Evolutionary conservation across 2,113 vertebrate species (phyloP).

Genomic region (Spilogale gracilis): DNA sequence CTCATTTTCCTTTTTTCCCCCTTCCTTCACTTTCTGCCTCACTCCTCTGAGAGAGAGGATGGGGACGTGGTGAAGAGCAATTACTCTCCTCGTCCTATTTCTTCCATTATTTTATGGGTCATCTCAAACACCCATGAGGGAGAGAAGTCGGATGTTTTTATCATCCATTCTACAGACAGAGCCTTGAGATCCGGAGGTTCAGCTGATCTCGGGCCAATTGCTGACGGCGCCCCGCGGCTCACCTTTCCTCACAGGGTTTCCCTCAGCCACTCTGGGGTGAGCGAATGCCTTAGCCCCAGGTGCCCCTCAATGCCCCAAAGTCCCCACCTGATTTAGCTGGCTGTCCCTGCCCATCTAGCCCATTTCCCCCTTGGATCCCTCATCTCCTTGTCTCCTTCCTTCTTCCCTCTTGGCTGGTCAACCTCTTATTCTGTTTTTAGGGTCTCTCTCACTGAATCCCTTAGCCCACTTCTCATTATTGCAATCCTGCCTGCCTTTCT

Average conservation of each 20-base stretch:
- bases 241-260: neutral
- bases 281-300: neutral
- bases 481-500: neutral
- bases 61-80: accelerated
- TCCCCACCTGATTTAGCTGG: no score
- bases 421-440: neutral
- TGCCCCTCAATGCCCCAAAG: accelerated
- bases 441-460: neutral
- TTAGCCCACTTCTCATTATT: neutral
- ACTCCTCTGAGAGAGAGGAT: neutral
- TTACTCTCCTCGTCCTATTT: neutral
- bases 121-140: neutral
- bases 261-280: accelerated
- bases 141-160: neutral
- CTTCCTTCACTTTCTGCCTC: neutral
- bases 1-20: neutral
- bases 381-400: neutral
- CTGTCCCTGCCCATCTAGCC: neutral
- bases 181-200: neutral
- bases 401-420: neutral
- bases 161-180: neutral
- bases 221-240: neutral
- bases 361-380: neutral
- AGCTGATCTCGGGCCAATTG: neutral
- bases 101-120: neutral